Conservation (phyloP, 2,113 vertebrate species). For the Circaetus cinerascens region DNA sequence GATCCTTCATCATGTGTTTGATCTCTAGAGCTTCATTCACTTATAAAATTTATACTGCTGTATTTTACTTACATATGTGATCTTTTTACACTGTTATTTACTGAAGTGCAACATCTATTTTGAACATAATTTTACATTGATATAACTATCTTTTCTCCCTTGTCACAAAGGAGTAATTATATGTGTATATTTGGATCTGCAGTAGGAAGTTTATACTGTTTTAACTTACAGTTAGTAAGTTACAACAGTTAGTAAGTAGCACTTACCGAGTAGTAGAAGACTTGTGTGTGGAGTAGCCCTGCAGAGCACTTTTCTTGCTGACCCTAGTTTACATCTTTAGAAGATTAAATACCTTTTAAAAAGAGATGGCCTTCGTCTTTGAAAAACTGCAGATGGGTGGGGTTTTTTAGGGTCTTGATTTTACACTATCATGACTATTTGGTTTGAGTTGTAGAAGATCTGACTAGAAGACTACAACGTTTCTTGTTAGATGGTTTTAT, state of each 20-base stretch:
- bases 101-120: not conserved
- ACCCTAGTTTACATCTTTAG: not conserved
- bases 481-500: not conserved
- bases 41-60: not conserved
- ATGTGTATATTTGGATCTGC: not conserved
- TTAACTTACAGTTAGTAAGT: not conserved
- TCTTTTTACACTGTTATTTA: not conserved
- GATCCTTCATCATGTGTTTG: not conserved
- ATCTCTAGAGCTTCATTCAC: not conserved
- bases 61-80: not conserved
- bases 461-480: not conserved
- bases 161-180: not conserved
- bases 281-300: not conserved
- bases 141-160: not conserved
- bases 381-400: not conserved
- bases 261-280: not conserved
- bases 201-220: not conserved
- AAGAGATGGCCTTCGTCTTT: not conserved
- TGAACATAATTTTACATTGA: not conserved
- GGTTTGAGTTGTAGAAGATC: not conserved
- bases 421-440: not conserved
- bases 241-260: not conserved
- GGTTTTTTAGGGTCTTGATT: not conserved
- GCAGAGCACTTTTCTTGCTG: not conserved
- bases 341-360: not conserved